Evolutionary conservation across 2,797 vertebrate genomes (phyloP).

Genomic region (Cirrhinus mrigala): DNA sequence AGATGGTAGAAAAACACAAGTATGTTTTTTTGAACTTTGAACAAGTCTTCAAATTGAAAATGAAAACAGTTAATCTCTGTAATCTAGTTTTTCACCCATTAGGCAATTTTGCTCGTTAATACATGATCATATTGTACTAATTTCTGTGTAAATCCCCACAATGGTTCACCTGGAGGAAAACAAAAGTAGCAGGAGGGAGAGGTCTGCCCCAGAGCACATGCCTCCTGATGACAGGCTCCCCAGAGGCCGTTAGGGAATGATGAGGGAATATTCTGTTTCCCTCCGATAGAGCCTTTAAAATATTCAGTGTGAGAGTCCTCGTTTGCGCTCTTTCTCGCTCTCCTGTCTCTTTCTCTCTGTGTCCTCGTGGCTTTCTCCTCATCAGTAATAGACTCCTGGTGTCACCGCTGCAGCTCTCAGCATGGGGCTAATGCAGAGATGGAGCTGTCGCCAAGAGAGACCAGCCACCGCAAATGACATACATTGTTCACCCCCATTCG

Average conservation of each 20-base stretch:
- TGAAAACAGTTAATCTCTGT: constrained; percentile 23
- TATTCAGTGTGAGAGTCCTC: constrained; percentile 51
- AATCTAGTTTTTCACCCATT: constrained; percentile 9
- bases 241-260: constrained; percentile 36
- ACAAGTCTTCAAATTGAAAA: neutral
- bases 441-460: constrained; percentile 53
- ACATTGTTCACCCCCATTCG: neutral
- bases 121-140: constrained; percentile 34
- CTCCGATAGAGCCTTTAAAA: constrained; percentile 54
- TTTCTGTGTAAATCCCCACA: constrained; percentile 39
- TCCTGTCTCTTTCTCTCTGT: constrained; percentile 9
- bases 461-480: constrained; percentile 40
- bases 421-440: constrained; percentile 62
- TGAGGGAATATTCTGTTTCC: constrained; percentile 47
- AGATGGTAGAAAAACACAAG: neutral
- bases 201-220: constrained; percentile 32
- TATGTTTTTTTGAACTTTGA: constrained; percentile 5
- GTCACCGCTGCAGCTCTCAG: constrained; percentile 60
- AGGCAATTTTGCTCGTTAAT: constrained; percentile 34
- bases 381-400: constrained; percentile 66
- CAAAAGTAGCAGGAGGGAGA: neutral
- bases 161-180: constrained; percentile 48
- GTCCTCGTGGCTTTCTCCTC: constrained; percentile 47
- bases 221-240: constrained; percentile 44
- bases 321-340: constrained; percentile 16